These are phyloP conservation scores for Cyanoramphus novaezelandiae DNA, from an alignment of 2,113 vertebrate species.

Conservation along the genomic window DNA sequence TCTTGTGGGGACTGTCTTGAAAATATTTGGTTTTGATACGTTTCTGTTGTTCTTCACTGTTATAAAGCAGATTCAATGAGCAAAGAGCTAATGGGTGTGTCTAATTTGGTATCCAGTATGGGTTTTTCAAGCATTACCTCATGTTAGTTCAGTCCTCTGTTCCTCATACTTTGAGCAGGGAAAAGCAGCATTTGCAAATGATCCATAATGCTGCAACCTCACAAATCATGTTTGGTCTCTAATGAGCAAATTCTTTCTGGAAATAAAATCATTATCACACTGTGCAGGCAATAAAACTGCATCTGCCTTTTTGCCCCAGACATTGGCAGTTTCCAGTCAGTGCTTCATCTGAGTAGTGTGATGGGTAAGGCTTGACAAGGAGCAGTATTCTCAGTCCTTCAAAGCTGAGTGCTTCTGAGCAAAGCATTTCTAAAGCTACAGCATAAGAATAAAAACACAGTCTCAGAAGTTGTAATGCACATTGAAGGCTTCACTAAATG, in stretches of 20 bases:
- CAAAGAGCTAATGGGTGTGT: background rate
- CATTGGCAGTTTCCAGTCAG: background rate
- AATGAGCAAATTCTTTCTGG: background rate
- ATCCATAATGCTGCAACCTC: background rate
- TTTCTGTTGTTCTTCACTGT: background rate
- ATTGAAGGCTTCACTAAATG: background rate
- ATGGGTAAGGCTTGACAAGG: background rate
- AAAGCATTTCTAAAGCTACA: background rate
- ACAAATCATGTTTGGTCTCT: accelerated
- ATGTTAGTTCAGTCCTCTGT: background rate
- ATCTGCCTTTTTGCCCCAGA: background rate
- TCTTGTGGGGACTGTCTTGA: background rate
- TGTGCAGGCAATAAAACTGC: background rate
- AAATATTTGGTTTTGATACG: background rate
- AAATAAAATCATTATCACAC: background rate
- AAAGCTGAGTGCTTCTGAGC: background rate
- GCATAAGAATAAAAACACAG: background rate
- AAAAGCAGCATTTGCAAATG: background rate
- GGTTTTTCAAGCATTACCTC: background rate
- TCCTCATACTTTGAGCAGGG: background rate
- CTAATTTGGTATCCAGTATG: background rate
- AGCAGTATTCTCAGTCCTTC: background rate
- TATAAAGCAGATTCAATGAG: background rate
- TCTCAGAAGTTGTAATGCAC: background rate
- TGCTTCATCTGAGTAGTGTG: background rate